Evolutionary conservation across 2,888 invertebrate species (phyloP).

Genomic region (Calameuta filiformis): DNA sequence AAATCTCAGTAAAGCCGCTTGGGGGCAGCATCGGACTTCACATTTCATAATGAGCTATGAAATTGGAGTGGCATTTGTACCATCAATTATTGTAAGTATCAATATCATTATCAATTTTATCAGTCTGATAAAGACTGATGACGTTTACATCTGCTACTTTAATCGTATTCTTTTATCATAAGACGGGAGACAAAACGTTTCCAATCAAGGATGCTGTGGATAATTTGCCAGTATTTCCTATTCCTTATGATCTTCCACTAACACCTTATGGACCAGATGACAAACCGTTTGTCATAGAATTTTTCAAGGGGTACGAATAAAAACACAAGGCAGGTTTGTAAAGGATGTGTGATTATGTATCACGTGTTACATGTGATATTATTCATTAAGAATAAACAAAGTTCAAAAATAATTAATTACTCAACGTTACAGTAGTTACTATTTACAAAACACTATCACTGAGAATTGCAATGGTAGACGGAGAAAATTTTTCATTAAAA

Average conservation of each 20-base stretch:
- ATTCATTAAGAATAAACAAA: neutral
- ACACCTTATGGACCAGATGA: conserved; percentile 77
- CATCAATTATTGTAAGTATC: conserved; percentile 80
- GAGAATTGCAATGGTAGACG: neutral
- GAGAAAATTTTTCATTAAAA: too few species aligned
- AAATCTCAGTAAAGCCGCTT: conserved; percentile 97
- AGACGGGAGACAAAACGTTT: conserved; percentile 75
- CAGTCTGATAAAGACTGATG: neutral
- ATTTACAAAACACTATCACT: neutral
- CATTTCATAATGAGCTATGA: conserved; percentile 86
- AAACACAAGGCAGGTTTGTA: neutral
- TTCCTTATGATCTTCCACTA: conserved; percentile 88
- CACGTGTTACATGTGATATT: neutral
- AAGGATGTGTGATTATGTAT: neutral
- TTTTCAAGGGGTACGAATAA: conserved; percentile 56
- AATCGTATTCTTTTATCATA: conserved; percentile 39
- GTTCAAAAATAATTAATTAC: neutral
- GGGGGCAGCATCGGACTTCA: conserved; percentile 79
- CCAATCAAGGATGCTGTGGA: conserved; percentile 62
- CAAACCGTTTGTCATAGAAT: conserved; percentile 77
- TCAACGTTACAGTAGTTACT: neutral
- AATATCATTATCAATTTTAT: conserved; percentile 2
- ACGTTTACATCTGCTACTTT: neutral
- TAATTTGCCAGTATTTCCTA: conserved; percentile 68
- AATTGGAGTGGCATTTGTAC: conserved; percentile 89